phyloP scores from a whole-genome alignment of 1,140 invertebrate genomes.

The Meloidogyne floridensis region DNA sequence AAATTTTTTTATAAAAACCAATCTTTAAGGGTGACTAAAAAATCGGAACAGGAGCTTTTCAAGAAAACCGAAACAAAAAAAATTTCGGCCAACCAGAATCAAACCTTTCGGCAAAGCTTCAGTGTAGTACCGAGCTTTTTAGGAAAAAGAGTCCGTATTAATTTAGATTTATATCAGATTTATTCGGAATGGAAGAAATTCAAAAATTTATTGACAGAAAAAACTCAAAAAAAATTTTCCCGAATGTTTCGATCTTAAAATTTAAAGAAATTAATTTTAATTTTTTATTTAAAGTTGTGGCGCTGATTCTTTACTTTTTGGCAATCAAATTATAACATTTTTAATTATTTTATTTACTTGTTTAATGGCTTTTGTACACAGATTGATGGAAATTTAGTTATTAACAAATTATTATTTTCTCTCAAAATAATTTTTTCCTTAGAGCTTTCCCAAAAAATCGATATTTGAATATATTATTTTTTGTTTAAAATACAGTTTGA shows the following conservation, averaged over 20 bases:
- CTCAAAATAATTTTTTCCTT: neutral
- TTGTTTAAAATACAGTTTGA: no score
- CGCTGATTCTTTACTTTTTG: conserved; percentile 6
- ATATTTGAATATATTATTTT: neutral
- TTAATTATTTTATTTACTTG: conserved; percentile 21
- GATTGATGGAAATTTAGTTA: neutral
- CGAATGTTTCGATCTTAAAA: neutral
- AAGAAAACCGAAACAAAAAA: no score
- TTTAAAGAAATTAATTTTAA: neutral
- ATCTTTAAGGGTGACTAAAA: no score
- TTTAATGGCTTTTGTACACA: neutral
- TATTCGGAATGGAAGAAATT: neutral
- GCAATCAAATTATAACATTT: neutral
- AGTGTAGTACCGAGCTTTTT: no score
- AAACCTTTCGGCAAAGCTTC: no score
- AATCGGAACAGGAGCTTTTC: no score
- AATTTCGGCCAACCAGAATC: no score
- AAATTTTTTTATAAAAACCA: no score
- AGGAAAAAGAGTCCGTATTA: no score
- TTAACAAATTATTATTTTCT: neutral
- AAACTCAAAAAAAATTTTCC: no score
- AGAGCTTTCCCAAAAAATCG: conserved; percentile 2
- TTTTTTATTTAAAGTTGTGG: conserved; percentile 8
- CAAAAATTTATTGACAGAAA: neutral
- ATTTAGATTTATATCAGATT: no score